These are phyloP conservation scores for Arizona elegans DNA, from an alignment of 2,113 vertebrate species.

Conservation along the genomic window DNA sequence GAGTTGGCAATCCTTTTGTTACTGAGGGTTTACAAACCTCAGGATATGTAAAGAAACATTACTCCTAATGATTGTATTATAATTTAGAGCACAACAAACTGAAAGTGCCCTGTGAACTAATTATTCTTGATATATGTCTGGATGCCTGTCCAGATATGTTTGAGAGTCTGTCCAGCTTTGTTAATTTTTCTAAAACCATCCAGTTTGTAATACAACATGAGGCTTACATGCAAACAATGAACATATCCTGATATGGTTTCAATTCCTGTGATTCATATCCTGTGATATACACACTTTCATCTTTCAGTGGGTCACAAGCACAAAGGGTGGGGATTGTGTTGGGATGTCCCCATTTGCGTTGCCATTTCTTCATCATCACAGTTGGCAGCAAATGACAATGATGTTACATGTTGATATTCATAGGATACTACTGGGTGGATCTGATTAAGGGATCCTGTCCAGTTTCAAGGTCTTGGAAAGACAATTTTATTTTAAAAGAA, in stretches of 20 bases:
- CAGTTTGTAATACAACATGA: background rate
- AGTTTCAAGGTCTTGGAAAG: background rate
- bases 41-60: background rate
- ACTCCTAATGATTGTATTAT: background rate
- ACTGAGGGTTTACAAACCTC: background rate
- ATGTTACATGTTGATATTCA: background rate
- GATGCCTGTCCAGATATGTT: too few species aligned
- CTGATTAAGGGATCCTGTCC: background rate
- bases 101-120: background rate
- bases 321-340: background rate
- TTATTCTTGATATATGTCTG: background rate
- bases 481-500: background rate
- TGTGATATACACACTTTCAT: background rate
- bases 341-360: background rate
- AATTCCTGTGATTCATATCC: background rate
- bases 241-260: background rate
- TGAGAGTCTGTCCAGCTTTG: background rate
- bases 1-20: background rate
- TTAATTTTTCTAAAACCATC: background rate
- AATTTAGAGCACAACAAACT: background rate
- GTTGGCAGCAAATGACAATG: background rate
- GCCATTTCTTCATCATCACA: background rate
- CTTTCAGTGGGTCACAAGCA: background rate
- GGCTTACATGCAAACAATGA: background rate
- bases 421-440: background rate